Evolutionary conservation across 2,888 invertebrate species (phyloP).

Genomic region (Prosapia bicincta): DNA sequence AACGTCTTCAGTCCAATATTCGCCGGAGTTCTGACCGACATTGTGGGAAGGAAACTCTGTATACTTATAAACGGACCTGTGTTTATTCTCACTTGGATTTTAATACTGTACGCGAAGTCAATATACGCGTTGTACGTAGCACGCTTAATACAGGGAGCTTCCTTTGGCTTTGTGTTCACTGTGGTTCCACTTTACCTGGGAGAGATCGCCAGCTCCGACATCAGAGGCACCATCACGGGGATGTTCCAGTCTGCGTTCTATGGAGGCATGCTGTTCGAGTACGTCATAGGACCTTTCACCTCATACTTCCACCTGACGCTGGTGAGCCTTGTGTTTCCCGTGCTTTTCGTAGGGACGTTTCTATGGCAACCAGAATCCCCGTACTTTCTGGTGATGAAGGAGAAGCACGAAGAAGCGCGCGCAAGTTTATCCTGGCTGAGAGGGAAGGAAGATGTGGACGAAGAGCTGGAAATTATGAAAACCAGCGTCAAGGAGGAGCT

Average conservation of each 20-base stretch:
- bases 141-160: constrained; percentile 32
- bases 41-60: constrained; percentile 31
- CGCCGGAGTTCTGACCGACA: constrained; percentile 19
- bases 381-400: constrained; percentile 55
- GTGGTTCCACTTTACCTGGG: constrained; percentile 36
- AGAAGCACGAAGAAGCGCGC: constrained; percentile 43
- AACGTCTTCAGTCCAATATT: constrained; percentile 22
- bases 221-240: constrained; percentile 35
- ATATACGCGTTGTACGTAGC: constrained; percentile 32
- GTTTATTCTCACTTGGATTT: constrained; percentile 29
- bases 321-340: constrained; percentile 49
- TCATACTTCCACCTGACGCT: constrained; percentile 46
- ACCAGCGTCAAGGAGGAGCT: constrained; percentile 19
- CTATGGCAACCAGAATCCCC: constrained; percentile 60
- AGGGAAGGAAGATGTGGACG: constrained; percentile 19
- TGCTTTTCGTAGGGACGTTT: constrained; percentile 51
- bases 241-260: constrained; percentile 34
- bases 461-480: constrained; percentile 20
- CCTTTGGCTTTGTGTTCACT: constrained; percentile 33
- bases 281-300: constrained; percentile 26
- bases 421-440: constrained; percentile 24
- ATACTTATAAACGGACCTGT: constrained; percentile 32
- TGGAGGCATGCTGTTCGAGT: constrained; percentile 31
- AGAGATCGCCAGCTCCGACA: constrained; percentile 33
- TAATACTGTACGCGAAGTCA: constrained; percentile 46